Evolutionary conservation across 2,797 vertebrate genomes (phyloP).

Genomic region (Lutjanus campechanus): DNA sequence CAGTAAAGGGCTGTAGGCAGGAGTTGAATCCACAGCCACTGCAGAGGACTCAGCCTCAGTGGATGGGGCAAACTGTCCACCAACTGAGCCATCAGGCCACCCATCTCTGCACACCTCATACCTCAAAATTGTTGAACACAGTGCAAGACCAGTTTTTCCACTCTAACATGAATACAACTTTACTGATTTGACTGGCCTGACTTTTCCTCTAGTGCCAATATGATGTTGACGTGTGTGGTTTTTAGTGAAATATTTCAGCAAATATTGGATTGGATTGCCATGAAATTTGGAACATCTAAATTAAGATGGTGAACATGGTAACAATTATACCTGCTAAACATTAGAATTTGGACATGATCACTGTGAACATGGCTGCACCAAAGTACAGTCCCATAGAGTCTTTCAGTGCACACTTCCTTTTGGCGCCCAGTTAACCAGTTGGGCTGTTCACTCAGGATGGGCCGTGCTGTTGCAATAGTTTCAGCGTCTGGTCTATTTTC

Average conservation of each 20-base stretch:
- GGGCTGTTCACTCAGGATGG: no score
- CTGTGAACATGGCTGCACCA: not conserved
- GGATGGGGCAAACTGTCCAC: no score
- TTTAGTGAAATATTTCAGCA: not conserved
- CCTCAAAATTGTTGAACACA: not conserved
- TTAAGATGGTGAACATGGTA: not conserved
- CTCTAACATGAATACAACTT: not conserved
- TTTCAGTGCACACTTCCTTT: no score
- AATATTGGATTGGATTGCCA: not conserved
- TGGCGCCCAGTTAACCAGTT: no score
- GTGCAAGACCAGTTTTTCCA: not conserved
- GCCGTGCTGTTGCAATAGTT: no score
- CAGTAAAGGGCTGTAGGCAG: no score
- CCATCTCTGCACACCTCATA: no score
- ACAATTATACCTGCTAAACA: not conserved
- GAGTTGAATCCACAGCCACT: no score
- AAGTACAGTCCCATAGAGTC: not conserved
- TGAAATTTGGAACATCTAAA: not conserved
- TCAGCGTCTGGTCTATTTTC: no score
- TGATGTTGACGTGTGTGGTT: not conserved
- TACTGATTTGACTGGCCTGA: not conserved
- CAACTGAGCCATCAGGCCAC: no score
- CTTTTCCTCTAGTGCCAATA: not conserved
- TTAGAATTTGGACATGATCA: not conserved
- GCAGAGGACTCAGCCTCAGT: no score